Evolutionary conservation across 2,113 vertebrate genomes (phyloP).

Genomic region (Bos indicus): DNA sequence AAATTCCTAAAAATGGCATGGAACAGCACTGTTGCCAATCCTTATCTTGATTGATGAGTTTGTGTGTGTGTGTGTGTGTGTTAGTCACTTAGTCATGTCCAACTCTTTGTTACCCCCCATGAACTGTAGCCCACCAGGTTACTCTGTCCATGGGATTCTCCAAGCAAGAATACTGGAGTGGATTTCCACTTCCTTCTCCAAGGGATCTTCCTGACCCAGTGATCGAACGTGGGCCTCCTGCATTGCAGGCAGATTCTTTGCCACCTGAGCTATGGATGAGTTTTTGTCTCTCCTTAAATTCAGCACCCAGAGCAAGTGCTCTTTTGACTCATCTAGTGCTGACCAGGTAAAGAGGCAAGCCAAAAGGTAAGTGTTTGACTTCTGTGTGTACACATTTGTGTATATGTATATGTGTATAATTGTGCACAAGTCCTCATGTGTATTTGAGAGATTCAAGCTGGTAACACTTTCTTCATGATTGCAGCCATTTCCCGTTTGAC

Average conservation of each 20-base stretch:
- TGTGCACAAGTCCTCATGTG: fast-evolving
- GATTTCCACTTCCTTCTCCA: neutral
- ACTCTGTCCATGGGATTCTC: neutral
- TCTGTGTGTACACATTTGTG: neutral
- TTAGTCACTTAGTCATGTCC: neutral
- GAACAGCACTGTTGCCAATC: neutral
- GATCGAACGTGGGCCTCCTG: neutral
- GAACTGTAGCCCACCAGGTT: neutral
- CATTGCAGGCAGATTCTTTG: neutral
- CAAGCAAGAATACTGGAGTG: neutral
- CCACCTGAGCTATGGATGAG: neutral
- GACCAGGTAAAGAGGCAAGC: neutral
- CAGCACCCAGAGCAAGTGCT: neutral
- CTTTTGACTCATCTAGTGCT: neutral
- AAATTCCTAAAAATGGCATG: neutral
- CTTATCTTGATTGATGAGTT: neutral
- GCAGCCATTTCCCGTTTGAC: neutral
- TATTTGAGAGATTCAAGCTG: neutral
- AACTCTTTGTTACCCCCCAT: neutral
- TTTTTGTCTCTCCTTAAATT: neutral
- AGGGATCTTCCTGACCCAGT: neutral
- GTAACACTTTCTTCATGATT: neutral
- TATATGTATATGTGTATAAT: neutral
- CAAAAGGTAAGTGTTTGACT: neutral
- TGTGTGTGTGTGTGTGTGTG: neutral